A percentile compares a stretch with the other conserved stretches of the same genome.
Evolutionary conservation across 2,797 vertebrate species (phyloP).

Genomic region (Macrochelys suwanniensis): DNA sequence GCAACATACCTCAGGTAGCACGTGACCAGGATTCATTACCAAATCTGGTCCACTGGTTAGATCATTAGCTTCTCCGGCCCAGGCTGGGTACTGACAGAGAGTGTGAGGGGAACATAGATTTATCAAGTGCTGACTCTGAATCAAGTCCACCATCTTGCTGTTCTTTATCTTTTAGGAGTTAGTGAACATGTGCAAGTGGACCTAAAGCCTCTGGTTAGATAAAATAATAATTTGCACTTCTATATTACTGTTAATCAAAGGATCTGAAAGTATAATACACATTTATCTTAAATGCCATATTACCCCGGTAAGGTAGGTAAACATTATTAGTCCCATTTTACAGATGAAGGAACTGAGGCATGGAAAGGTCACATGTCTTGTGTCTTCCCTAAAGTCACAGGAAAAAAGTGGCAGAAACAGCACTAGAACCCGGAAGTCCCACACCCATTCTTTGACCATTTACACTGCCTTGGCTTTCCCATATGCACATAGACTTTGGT

Average conservation of each 20-base stretch:
- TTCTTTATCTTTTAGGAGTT: not conserved
- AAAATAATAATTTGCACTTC: fast-evolving
- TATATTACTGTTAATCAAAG: not conserved
- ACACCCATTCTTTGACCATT: not conserved
- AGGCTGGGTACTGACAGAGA: no score
- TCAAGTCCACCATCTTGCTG: fast-evolving
- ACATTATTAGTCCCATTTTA: not conserved
- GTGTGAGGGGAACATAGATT: no score
- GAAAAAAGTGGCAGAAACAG: not conserved
- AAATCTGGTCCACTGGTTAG: no score
- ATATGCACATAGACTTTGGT: not conserved
- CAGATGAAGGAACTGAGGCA: not conserved
- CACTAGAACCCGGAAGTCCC: not conserved
- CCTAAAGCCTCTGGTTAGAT: not conserved
- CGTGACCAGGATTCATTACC: no score
- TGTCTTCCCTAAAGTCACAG: not conserved
- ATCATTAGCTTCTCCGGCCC: no score
- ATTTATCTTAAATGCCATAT: not conserved
- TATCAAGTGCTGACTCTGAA: not conserved
- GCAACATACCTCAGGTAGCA: no score
- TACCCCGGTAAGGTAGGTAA: not conserved
- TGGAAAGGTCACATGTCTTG: not conserved
- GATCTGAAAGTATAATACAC: not conserved
- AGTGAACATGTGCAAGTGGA: not conserved
- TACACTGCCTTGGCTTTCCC: not conserved